A percentile compares a stretch with the other conserved stretches of the same genome.
Evolutionary conservation across 2,797 vertebrate species (phyloP).

Genomic region (Pogoniulus pusillus): DNA sequence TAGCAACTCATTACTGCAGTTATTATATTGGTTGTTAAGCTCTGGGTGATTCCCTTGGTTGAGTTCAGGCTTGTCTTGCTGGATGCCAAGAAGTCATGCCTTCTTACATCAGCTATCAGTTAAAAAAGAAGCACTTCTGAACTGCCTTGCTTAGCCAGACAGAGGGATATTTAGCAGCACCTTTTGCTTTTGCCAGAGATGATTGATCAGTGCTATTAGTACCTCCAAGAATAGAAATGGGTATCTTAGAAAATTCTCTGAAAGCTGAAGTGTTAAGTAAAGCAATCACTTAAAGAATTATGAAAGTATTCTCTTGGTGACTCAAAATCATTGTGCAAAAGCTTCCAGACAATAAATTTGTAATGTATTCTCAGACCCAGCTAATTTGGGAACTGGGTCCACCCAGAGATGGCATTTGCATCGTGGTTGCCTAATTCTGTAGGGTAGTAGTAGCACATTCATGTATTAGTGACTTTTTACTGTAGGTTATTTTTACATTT

Average conservation of each 20-base stretch:
- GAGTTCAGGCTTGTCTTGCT: not conserved
- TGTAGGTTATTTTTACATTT: slow-evolving; percentile 7
- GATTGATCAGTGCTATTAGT: not conserved
- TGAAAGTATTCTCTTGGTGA: not conserved
- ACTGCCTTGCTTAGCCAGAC: not conserved
- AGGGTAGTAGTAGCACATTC: not conserved
- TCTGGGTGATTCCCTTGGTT: not conserved
- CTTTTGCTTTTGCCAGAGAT: not conserved
- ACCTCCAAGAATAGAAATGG: not conserved
- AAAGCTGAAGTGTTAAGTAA: not conserved
- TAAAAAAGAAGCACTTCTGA: not conserved
- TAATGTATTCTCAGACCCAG: not conserved
- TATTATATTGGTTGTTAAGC: not conserved
- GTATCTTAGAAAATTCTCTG: not conserved
- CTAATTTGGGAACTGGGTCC: not conserved
- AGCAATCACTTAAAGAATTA: not conserved
- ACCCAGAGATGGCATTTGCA: not conserved
- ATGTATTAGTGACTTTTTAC: not conserved
- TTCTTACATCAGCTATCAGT: not conserved
- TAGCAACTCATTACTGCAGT: not conserved
- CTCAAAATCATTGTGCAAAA: not conserved
- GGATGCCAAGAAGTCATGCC: not conserved
- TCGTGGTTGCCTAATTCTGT: not conserved
- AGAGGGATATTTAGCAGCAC: not conserved
- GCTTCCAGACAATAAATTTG: not conserved